Evolutionary conservation across 1,140 invertebrate species (phyloP), one percentile per base, ranked within the genome.

Genomic region (Gryllus bimaculatus): DNA sequence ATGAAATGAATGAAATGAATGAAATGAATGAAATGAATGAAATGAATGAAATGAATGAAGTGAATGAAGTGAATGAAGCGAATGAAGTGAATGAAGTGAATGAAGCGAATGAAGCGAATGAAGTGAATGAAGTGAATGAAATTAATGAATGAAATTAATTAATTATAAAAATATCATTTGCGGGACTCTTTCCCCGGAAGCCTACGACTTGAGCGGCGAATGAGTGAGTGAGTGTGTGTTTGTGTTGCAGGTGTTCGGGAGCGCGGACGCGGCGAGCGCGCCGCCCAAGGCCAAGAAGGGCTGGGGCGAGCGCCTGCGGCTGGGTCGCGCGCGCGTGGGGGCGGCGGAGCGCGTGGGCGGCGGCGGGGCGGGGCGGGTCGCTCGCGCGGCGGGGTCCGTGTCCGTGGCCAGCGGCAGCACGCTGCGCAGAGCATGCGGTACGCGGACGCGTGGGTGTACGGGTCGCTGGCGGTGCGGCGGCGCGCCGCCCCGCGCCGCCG

Each of bases 381-480:
- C 81, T 85, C 83, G 54, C 85, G 74, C 48, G 79, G 48, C 74
- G 79, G n/a, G 54, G 48, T 73, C 47, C 74, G 75, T 49, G 75
- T 66, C 47, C 77, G 39, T 47, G 75, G 66, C 74, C 73, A 74
- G 75, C 49, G 87, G 88, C 18, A 89, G 87, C 81, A 86, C 90
- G 8, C 84, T 94, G 80, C 92, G 91, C 73, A 92, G 84, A 93
- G 92, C 83, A 94, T 94, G 93, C 91, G 93, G 81, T 94, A 94
- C 85, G 92, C 91, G 1, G 93, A 94, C 81, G 92, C 92, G 48
- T 94, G 93, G 93, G 88, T 94, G 3, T 94, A 94, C 82, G 92
- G 93, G 79, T 93, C 92, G 7, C 90, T 93, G 2, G 86, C 91
- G 81, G 88, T 90, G 6, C 88, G 2, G 86, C 91, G 81, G 88